Conservation (phyloP, 2,888 invertebrate species). For the Gisinianus flammeolus region DNA sequence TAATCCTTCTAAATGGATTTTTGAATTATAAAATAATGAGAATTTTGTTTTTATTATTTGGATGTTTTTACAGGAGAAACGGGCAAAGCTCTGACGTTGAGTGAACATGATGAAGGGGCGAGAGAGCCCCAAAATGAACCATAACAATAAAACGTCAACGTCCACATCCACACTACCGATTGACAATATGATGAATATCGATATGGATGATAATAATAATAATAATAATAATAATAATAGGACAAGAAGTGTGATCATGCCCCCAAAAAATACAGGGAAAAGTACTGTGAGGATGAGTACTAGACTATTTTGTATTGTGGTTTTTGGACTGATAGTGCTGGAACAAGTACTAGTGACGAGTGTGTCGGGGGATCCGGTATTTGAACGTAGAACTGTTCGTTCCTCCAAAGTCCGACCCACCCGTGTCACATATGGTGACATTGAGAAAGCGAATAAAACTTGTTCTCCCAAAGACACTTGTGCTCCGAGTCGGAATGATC, state of each 20-base stretch:
- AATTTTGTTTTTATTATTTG: not conserved
- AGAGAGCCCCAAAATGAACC: conserved; percentile 46
- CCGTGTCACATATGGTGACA: conserved; percentile 57
- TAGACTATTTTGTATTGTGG: not conserved
- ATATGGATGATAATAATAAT: not conserved
- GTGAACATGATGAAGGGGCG: conserved; percentile 47
- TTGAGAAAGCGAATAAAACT: conserved; percentile 57
- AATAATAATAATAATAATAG: conserved; percentile 16
- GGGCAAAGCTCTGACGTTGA: conserved; percentile 18
- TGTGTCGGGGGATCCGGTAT: not conserved
- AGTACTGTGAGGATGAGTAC: not conserved
- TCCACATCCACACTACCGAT: not conserved
- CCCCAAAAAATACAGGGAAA: too few relatives aligned
- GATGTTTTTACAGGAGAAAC: conserved; percentile 12
- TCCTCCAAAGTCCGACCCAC: conserved; percentile 49
- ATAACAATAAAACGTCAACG: too few relatives aligned
- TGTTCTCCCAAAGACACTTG: conserved; percentile 58
- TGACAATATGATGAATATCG: too few relatives aligned
- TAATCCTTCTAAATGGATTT: too few relatives aligned
- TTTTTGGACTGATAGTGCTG: not conserved
- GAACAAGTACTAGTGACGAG: conserved; percentile 5
- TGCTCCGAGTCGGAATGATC: conserved; percentile 56
- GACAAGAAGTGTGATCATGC: too few relatives aligned
- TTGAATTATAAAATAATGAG: too few relatives aligned
- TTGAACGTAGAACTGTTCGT: not conserved